Percentiles rank a stretch among this genome's conserved stretches.
These are phyloP conservation scores for Rhizomys pruinosus DNA, from an alignment of 2,113 vertebrate genomes.

Conservation along the genomic window DNA sequence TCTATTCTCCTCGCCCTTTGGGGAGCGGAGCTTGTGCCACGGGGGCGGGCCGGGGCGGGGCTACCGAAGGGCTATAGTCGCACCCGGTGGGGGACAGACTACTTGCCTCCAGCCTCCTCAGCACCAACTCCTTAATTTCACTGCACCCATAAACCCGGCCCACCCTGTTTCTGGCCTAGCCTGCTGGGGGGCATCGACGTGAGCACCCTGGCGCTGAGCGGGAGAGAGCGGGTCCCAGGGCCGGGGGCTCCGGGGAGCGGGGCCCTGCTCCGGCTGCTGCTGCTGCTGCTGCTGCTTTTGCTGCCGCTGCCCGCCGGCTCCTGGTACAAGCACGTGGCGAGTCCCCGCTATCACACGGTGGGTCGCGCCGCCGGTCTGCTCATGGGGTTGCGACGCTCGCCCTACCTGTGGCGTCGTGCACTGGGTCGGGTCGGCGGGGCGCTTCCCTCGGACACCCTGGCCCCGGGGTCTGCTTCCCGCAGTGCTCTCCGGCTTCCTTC, in stretches of 20 bases:
- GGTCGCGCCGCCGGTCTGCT: conserved; percentile 85
- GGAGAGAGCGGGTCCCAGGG: background rate
- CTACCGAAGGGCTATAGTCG: background rate
- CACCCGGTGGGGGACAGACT: background rate
- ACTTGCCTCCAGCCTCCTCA: background rate
- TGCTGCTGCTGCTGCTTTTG: conserved; percentile 73
- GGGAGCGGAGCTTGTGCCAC: background rate
- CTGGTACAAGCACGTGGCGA: conserved; percentile 86
- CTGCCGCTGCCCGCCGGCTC: conserved; percentile 60
- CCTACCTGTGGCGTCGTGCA: conserved; percentile 79
- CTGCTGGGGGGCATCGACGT: background rate
- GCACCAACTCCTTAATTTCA: background rate
- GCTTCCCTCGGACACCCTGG: background rate
- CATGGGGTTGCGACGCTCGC: conserved; percentile 82
- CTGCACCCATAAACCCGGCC: background rate
- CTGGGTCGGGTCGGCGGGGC: background rate
- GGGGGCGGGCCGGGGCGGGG: conserved; percentile 61
- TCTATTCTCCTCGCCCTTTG: background rate
- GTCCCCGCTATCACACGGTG: conserved; percentile 84
- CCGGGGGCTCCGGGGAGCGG: background rate
- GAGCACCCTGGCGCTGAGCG: conserved; percentile 53
- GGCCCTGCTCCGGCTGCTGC: background rate
- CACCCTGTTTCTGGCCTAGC: background rate
- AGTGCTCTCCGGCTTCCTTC: background rate
- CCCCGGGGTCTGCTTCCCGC: background rate